phyloP scores from a whole-genome alignment of 2,888 invertebrate genomes.

The Lingula anatina region DNA sequence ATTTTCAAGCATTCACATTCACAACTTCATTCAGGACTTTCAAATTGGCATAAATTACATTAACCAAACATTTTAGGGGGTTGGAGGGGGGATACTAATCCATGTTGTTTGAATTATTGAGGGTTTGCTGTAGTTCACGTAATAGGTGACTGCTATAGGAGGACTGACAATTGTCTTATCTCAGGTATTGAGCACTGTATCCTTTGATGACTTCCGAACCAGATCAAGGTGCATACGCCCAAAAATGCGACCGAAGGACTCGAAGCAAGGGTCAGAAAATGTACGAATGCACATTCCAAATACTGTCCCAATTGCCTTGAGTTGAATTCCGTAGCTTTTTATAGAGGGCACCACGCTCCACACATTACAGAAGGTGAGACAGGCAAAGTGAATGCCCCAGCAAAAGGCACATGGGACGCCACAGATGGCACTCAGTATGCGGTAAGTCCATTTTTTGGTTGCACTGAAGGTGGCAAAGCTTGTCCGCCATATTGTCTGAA shows the following conservation, averaged over 20 bases:
- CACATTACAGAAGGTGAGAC: conserved; percentile 59
- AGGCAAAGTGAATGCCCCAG: conserved; percentile 52
- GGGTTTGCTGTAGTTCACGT: too few relatives aligned
- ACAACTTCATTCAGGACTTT: too few relatives aligned
- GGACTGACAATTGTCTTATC: too few relatives aligned
- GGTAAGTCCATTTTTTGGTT: conserved; percentile 64
- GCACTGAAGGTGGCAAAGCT: conserved; percentile 55
- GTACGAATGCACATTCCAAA: conserved; percentile 13
- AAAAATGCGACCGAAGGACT: conserved; percentile 15
- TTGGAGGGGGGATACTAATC: too few relatives aligned
- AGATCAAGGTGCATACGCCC: conserved; percentile 13
- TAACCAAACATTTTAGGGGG: too few relatives aligned
- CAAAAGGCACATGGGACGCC: conserved; percentile 66
- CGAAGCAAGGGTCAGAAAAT: conserved; percentile 19
- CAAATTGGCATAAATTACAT: too few relatives aligned
- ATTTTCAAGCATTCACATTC: too few relatives aligned
- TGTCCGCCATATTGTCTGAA: conserved; percentile 64
- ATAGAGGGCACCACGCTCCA: conserved; percentile 19
- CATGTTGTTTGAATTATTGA: too few relatives aligned
- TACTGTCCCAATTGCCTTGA: conserved; percentile 12
- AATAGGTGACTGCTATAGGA: too few relatives aligned
- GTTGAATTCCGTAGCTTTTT: conserved; percentile 13
- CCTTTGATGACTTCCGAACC: too few relatives aligned
- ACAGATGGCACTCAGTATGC: conserved; percentile 62
- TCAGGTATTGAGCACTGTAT: too few relatives aligned